Conservation (phyloP, 1,140 invertebrate species). For the Eumeta japonica region DNA sequence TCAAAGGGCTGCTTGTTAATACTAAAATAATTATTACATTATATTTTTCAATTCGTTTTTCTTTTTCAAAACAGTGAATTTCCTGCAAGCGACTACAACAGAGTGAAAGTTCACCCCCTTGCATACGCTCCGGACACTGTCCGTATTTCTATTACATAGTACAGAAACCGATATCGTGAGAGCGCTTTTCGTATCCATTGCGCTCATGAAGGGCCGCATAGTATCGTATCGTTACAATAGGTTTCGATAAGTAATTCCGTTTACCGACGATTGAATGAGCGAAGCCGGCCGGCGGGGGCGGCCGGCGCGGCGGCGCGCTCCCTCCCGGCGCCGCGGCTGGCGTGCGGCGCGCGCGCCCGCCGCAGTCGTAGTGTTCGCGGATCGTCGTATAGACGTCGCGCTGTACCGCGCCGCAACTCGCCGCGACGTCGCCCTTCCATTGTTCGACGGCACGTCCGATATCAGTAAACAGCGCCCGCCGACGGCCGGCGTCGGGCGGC, state of each 20-base stretch:
- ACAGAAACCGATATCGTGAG: slow-evolving; percentile 45
- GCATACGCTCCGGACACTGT: no score
- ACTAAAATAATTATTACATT: no score
- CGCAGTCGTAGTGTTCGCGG: slow-evolving; percentile 34
- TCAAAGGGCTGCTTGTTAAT: no score
- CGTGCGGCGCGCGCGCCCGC: slow-evolving; percentile 7
- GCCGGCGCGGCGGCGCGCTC: slow-evolving; percentile 11
- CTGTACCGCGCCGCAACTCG: slow-evolving; percentile 6
- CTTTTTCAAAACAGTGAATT: no score
- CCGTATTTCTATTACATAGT: no score
- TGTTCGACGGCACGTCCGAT: no score
- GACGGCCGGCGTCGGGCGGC: no score
- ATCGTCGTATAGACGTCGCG: slow-evolving; percentile 31
- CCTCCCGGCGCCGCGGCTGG: slow-evolving; percentile 5
- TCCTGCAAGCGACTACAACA: no score
- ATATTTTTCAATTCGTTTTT: no score
- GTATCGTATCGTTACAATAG: slow-evolving; percentile 29
- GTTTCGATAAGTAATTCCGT: slow-evolving; percentile 47
- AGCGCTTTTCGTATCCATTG: slow-evolving; percentile 22
- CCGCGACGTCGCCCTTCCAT: slow-evolving; percentile 9
- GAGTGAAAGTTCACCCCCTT: no score
- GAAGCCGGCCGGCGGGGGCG: slow-evolving; percentile 22
- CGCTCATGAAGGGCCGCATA: slow-evolving; percentile 20
- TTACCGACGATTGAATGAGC: slow-evolving; percentile 19
- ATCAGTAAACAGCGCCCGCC: no score